Conservation (phyloP, 2,888 invertebrate genomes). For the Bhutanitis thaidina region DNA sequence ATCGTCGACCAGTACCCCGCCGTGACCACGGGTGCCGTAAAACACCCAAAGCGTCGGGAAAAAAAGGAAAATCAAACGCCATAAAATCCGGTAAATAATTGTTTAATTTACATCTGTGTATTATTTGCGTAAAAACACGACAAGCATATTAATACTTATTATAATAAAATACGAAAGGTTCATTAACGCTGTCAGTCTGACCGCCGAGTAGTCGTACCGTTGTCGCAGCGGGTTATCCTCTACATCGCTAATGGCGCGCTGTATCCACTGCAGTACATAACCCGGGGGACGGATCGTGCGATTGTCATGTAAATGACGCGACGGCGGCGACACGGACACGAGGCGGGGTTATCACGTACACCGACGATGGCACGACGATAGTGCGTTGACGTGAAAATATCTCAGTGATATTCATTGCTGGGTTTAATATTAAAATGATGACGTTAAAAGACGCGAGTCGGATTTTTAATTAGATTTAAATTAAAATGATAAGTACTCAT, state of each 20-base stretch:
- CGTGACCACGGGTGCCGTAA: no score
- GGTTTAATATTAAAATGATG: not conserved
- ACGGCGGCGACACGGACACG: constrained; percentile 31
- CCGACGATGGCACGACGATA: not conserved
- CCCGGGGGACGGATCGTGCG: constrained; percentile 24
- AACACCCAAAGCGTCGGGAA: no score
- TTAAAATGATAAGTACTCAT: no score
- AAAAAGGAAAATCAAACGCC: no score
- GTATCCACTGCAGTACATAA: constrained; percentile 22
- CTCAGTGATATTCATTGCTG: constrained; percentile 1
- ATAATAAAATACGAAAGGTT: no score
- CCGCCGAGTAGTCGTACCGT: not conserved
- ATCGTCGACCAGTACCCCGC: no score
- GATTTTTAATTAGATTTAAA: no score
- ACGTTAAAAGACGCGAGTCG: no score
- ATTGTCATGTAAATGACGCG: constrained; percentile 40
- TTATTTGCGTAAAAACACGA: no score
- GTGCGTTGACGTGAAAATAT: not conserved
- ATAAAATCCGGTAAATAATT: no score
- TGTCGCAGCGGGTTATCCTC: constrained; percentile 2
- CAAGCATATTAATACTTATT: no score
- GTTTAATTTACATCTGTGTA: no score
- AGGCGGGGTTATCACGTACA: constrained; percentile 12
- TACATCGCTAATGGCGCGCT: not conserved
- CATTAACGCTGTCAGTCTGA: not conserved